Base-by-base conservation (phyloP, 1,140 invertebrate genomes). In the Trichonephila clavipes region DNA sequence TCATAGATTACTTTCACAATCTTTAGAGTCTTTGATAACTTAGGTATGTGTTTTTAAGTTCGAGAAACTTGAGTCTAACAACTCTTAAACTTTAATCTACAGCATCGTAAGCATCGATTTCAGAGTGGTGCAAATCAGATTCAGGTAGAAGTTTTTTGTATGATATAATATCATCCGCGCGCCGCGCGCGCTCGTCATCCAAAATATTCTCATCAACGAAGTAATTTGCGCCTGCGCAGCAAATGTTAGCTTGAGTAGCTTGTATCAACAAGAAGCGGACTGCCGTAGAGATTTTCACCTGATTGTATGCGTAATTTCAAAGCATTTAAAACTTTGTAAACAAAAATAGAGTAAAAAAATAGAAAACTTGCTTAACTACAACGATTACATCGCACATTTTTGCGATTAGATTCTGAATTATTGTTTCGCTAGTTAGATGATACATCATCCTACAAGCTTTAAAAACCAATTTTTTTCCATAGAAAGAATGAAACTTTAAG, bases 191-290 rank as follows among this genome's bases (percentile, higher is more conserved):
- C 34, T 40, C 34, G 83, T 85, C 83, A 85, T 85, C 81, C 58
- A 34, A 40, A 21, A 69, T 40, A 85, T 59, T 85, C 72, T 85
- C 83, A 85, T 85, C 83, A 85, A 85, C 83, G 83, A 85, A 85
- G 58, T 85, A 61, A 59, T 85, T 85, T 59, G 44, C 83, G 83
- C 83, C 21, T 85, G 83, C 83, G 83, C 83, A 85, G 83, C 83
- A 85, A 85, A 59, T 59, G 59, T 24, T 85, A 85, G 83, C 83
- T 58, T 85, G 58, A 24, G 83, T 85, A 85, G 83, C n/a, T 85
- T 85, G 58, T 85, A 58, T 85, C 24, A 18, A 85, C 58, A 85
- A 85, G 51, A 85, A 59, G 83, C 58, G n/a, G 83, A 85, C 58
- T 59, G 83, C 83, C 58, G 58, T 85, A 85, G 83, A 51, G 12